phyloP scores from a whole-genome alignment of 2,113 vertebrate species.

The Hiodon tergisus region DNA sequence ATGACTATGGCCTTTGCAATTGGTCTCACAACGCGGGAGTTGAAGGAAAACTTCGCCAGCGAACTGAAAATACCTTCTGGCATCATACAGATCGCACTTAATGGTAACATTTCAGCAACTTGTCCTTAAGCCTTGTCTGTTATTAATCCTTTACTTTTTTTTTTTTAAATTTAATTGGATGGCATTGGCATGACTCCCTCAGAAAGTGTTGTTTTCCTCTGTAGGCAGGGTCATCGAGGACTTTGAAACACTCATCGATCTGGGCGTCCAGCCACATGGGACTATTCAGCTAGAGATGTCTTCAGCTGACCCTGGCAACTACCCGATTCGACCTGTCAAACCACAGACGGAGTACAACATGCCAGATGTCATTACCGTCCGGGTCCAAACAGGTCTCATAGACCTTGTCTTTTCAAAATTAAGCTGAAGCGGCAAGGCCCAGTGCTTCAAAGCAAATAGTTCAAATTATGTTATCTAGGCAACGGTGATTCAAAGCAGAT shows the following conservation, averaged over 20 bases:
- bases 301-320: constrained; percentile 44
- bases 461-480: too few species aligned
- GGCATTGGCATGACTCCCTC: background rate
- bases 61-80: constrained; percentile 62
- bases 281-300: constrained; percentile 64
- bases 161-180: background rate
- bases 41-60: constrained; percentile 64
- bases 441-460: too few species aligned
- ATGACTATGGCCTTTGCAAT: constrained; percentile 67
- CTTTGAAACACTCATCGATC: constrained; percentile 53
- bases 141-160: background rate
- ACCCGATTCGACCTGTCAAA: constrained; percentile 53
- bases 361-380: constrained; percentile 74
- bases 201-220: background rate
- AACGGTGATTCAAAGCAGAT: too few species aligned
- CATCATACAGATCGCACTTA: constrained; percentile 56
- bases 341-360: constrained; percentile 54
- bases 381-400: constrained; percentile 64
- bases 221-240: constrained; percentile 60
- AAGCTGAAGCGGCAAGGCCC: too few species aligned
- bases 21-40: constrained; percentile 50
- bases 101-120: constrained; percentile 52
- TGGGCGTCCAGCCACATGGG: constrained; percentile 59
- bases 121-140: background rate
- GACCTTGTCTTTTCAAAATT: too few species aligned